Evolutionary conservation across 2,888 invertebrate genomes (phyloP).

Genomic region (Rhagium mordax): DNA sequence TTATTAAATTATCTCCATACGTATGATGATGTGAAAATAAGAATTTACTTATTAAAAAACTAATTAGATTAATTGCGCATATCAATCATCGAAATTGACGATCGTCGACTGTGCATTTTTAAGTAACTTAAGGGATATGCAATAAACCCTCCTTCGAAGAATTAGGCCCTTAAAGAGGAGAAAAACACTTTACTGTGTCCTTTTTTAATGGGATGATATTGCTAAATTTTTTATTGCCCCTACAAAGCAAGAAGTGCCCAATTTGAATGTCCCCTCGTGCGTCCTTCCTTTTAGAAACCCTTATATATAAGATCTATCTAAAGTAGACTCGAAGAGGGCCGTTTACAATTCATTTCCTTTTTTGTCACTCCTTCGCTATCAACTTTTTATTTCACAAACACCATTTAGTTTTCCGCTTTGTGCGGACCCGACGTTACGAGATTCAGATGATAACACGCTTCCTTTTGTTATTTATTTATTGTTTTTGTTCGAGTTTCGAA

Average conservation of each 20-base stretch:
- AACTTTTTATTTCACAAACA: slow-evolving; percentile 7
- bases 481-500: neutral
- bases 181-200: no score
- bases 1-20: no score
- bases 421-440: neutral
- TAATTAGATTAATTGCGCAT: no score
- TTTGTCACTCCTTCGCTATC: slow-evolving; percentile 15
- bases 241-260: neutral
- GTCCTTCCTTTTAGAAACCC: slow-evolving; percentile 4
- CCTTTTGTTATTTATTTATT: slow-evolving; percentile 10
- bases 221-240: neutral
- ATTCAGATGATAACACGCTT: slow-evolving; percentile 2
- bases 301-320: slow-evolving; percentile 6
- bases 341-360: slow-evolving; percentile 1
- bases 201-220: neutral
- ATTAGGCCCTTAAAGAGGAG: no score
- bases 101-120: no score
- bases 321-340: neutral
- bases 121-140: no score
- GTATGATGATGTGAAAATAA: no score
- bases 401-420: neutral
- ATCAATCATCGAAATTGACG: no score
- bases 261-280: slow-evolving; percentile 9
- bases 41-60: no score
- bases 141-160: no score